These are phyloP conservation scores for Puffinus mauretanicus DNA, from an alignment of 2,113 vertebrate genomes.

Conservation along the genomic window DNA sequence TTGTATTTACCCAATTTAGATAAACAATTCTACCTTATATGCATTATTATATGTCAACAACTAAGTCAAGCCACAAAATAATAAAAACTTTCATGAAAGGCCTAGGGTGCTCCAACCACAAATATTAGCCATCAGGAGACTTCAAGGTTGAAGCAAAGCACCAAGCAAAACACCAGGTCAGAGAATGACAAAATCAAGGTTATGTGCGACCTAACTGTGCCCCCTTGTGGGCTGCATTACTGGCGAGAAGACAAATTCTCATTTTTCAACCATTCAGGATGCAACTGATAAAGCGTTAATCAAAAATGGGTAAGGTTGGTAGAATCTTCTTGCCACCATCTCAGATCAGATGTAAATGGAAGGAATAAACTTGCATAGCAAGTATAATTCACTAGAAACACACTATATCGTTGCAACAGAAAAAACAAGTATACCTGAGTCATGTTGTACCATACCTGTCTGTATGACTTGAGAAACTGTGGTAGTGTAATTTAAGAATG, in stretches of 20 bases:
- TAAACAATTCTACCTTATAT: background rate
- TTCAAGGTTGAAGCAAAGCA: background rate
- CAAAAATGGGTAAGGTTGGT: background rate
- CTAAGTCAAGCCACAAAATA: background rate
- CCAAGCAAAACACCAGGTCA: background rate
- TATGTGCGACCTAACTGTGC: background rate
- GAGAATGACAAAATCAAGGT: background rate
- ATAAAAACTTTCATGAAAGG: background rate
- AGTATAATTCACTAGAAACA: background rate
- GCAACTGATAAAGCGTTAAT: background rate
- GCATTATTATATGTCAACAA: background rate
- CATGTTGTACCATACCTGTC: background rate
- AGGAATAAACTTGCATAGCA: background rate
- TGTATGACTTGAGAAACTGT: background rate
- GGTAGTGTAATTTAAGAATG: accelerated
- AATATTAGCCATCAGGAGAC: background rate
- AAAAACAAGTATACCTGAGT: background rate
- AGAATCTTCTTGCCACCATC: background rate
- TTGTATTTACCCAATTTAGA: background rate
- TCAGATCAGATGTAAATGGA: background rate
- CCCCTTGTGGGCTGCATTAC: background rate
- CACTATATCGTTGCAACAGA: background rate
- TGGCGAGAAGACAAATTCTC: background rate
- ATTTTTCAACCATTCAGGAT: background rate
- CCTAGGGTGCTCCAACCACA: background rate